Evolutionary conservation across 2,888 invertebrate genomes (phyloP).

Genomic region (Eristalinus aeneus): DNA sequence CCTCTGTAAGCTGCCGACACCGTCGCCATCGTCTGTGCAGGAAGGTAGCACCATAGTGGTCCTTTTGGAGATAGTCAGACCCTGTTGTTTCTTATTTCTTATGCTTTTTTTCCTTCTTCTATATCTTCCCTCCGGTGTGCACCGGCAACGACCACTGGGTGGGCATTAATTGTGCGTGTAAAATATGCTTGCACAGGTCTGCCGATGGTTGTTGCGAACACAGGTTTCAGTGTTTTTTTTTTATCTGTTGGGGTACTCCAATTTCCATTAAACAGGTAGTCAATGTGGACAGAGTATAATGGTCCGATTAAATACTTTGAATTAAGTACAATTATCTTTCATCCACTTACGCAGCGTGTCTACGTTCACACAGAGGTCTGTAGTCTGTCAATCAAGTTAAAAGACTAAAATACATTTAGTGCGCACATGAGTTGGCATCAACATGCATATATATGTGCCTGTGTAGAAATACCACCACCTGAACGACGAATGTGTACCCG

Average conservation of each 20-base stretch:
- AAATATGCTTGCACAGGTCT: slow-evolving; percentile 55
- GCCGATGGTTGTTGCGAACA: slow-evolving; percentile 37
- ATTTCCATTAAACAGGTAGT: slow-evolving; percentile 67
- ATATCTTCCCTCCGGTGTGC: background rate
- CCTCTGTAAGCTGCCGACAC: background rate
- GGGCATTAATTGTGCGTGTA: slow-evolving; percentile 67
- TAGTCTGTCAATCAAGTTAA: slow-evolving; percentile 58
- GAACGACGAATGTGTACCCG: background rate
- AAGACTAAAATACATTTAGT: slow-evolving; percentile 37
- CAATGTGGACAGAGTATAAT: slow-evolving; percentile 64
- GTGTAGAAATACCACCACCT: background rate
- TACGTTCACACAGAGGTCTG: slow-evolving; percentile 41
- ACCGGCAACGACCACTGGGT: slow-evolving; percentile 21
- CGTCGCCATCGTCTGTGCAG: slow-evolving; percentile 38
- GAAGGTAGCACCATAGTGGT: slow-evolving; percentile 51
- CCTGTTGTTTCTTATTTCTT: slow-evolving; percentile 10
- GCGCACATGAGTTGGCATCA: background rate
- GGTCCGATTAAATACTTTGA: slow-evolving; percentile 59
- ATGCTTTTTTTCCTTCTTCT: slow-evolving; percentile 1
- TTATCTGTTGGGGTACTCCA: slow-evolving; percentile 49
- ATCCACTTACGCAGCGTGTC: slow-evolving; percentile 38
- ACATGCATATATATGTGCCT: background rate
- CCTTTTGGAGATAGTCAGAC: slow-evolving; percentile 27
- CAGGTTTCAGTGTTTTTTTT: slow-evolving; percentile 4
- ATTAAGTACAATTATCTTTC: slow-evolving; percentile 65